Evolutionary conservation across 2,797 vertebrate species (phyloP), one percentile per base, ranked within the genome.

Genomic region (Cuniculus paca): DNA sequence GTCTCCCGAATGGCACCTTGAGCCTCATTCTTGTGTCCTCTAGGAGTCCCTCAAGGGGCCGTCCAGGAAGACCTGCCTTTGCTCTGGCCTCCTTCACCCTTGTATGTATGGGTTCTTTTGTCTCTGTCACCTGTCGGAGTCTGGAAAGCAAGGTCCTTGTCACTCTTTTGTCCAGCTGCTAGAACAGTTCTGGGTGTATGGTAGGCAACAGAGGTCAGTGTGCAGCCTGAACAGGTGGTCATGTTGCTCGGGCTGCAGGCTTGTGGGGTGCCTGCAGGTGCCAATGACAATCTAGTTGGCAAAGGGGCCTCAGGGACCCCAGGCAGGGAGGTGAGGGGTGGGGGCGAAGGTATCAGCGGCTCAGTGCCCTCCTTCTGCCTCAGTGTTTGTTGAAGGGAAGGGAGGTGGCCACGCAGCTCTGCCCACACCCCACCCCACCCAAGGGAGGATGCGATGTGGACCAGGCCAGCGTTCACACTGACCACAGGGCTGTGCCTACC

Each of bases 221-320:
- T 72, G 52, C 2, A 58, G 90, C 63, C n/a, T 31, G 54, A 83
- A 22, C 24, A 72, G 4, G 20, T 2, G 61, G 20, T 83, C 34
- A 0, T 5, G 12, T 11, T 6, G 8, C 22, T 52, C 17, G 0
- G 14, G 24, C 2, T 36, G 28, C 50, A 50, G 36, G 17, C 70
- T 52, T 39, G 5, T 8, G 42, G 42, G 4, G 3, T 31, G 0
- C 48, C 17, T 0, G 0, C 24, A 42, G 42, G 3, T n/a, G 61
- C 68, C 45, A 11, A 36, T 20, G 10, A 36, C 42, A 50, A 19
- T 1, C 1, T 45, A 1, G 13, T 52, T 7, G 22, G 82, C 50
- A 54, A 5, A 54, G 63, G 63, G 74, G 39, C 39, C 52, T 20
- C 2, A 0, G 84, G 22, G 58, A n/a, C 10, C 31, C 31, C 19